Conservation (phyloP, 37 sponge, comb jelly and placozoan species). For the Hexactinellida sp. region DNA sequence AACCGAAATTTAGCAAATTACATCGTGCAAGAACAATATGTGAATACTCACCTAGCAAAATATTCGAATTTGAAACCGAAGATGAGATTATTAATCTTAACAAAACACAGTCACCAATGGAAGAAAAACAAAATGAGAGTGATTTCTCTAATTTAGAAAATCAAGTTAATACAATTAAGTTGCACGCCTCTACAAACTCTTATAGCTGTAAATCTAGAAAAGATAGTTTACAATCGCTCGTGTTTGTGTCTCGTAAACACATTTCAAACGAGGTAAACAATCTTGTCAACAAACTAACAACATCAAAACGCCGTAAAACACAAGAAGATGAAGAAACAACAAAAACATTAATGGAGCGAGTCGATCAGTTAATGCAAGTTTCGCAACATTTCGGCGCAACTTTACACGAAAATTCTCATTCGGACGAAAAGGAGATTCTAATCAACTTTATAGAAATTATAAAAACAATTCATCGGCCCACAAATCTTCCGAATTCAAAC, state of each 20-base stretch:
- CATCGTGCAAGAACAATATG: not conserved
- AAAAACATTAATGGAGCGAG: not conserved
- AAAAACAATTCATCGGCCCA: not conserved
- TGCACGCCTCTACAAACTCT: not conserved
- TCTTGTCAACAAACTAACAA: not conserved
- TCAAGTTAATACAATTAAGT: not conserved
- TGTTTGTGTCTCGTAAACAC: not conserved
- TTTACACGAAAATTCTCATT: not conserved
- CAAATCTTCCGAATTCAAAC: not conserved
- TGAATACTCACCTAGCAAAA: not conserved
- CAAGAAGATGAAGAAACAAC: not conserved
- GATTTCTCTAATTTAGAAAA: not conserved
- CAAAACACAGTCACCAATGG: not conserved
- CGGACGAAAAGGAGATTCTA: not conserved
- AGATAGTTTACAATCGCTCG: not conserved
- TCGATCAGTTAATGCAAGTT: not conserved
- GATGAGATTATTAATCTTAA: not conserved
- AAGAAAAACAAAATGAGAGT: not conserved
- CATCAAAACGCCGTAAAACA: not conserved
- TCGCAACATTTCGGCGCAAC: not conserved
- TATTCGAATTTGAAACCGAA: not conserved
- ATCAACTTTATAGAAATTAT: not conserved
- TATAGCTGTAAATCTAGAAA: not conserved
- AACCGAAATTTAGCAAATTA: not conserved
- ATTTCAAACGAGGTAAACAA: not conserved